phyloP scores from a whole-genome alignment of 2,797 vertebrate genomes.

The Syndactyla subalaris region DNA sequence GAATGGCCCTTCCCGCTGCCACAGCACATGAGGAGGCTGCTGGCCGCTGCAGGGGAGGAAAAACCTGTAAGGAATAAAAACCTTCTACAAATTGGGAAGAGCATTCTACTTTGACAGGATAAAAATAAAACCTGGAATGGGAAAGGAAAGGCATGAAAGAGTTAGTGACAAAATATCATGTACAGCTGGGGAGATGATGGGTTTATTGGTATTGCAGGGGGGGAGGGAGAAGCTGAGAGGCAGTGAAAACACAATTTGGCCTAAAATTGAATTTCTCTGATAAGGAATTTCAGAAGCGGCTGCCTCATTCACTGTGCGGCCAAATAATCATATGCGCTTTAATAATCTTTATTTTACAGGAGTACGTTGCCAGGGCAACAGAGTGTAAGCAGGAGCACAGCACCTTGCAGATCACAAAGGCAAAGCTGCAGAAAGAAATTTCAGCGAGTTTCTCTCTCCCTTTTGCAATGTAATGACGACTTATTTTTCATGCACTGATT shows the following conservation, averaged over 20 bases:
- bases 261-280: conserved; percentile 84
- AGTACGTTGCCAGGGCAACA: conserved; percentile 83
- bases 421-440: conserved; percentile 81
- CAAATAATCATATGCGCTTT: conserved; percentile 86
- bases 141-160: conserved; percentile 60
- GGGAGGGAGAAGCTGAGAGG: conserved; percentile 72
- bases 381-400: conserved; percentile 81
- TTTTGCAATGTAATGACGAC: conserved; percentile 76
- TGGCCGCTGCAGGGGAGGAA: background rate
- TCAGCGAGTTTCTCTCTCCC: conserved; percentile 78
- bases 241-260: conserved; percentile 79
- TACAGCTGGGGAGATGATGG: conserved; percentile 69
- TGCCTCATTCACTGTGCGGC: conserved; percentile 82
- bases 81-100: background rate
- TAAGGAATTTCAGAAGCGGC: conserved; percentile 83
- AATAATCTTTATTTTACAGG: conserved; percentile 88
- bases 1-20: background rate
- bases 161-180: conserved; percentile 67
- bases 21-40: background rate
- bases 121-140: conserved; percentile 62
- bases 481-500: conserved; percentile 79
- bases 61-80: background rate
- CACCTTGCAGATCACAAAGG: conserved; percentile 83
- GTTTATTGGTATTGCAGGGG: conserved; percentile 74
- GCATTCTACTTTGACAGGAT: conserved; percentile 61